Percentiles rank a stretch among this genome's conserved stretches.
Conservation (phyloP, 1,140 invertebrate species). For the Parasteatoda tepidariorum region DNA sequence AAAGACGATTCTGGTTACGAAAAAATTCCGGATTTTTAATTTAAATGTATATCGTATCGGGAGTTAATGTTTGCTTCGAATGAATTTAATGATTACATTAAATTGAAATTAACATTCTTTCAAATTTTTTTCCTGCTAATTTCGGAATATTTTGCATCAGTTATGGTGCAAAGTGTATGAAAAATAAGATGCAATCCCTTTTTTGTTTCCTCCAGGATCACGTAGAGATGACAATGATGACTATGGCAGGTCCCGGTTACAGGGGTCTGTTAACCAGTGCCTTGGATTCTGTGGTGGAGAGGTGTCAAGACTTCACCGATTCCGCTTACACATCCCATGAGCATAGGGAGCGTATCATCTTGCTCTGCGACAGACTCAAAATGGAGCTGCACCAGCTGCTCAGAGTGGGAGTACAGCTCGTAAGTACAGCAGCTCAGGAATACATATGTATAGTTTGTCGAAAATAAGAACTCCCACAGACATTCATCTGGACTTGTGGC, state of each 20-base stretch:
- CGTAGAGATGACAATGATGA: conserved; percentile 84
- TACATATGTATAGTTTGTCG: too few relatives aligned
- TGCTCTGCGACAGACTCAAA: conserved; percentile 88
- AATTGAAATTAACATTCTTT: too few relatives aligned
- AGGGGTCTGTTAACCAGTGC: conserved; percentile 83
- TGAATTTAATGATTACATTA: too few relatives aligned
- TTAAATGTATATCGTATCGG: too few relatives aligned
- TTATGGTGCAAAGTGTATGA: too few relatives aligned
- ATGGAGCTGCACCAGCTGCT: conserved; percentile 88
- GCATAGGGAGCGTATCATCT: conserved; percentile 92
- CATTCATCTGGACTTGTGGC: too few relatives aligned
- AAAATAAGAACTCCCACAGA: too few relatives aligned
- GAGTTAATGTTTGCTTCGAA: too few relatives aligned
- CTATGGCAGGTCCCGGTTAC: conserved; percentile 73
- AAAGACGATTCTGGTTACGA: too few relatives aligned
- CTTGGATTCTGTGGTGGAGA: conserved; percentile 91
- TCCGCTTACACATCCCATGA: conserved; percentile 98
- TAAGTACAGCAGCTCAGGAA: conserved; percentile 70
- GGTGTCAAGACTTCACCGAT: conserved; percentile 96
- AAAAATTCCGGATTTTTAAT: too few relatives aligned
- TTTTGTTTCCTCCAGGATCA: conserved; percentile 72
- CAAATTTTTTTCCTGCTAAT: too few relatives aligned
- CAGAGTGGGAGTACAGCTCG: conserved; percentile 84
- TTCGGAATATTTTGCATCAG: too few relatives aligned
- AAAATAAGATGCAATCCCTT: background rate